Base-by-base conservation (phyloP, 2,888 invertebrate species). In the Drosophila bunnanda region DNA sequence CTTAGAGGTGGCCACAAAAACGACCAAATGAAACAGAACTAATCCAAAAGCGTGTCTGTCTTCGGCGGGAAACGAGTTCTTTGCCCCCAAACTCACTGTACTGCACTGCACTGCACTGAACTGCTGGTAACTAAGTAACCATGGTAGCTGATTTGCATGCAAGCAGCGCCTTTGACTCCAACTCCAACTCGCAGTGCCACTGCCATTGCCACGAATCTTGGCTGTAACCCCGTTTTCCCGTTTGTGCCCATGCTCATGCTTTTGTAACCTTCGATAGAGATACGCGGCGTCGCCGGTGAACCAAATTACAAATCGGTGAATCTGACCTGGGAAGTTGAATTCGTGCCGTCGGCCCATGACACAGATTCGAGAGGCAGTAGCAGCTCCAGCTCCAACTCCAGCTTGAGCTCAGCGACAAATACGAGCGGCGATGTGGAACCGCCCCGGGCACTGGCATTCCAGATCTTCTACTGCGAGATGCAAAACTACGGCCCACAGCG, bases 401-500 rank as follows among this genome's bases (percentile, higher is more conserved):
- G 25, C 22, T 30, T 22, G 13, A 50, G 39, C 50, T 59, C 57
- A 67, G 62, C 59, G 88, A 82, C 90, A 61, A 92, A 91, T 81
- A 87, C 84, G 65, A 89, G 87, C 73, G 76, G 67, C 69, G 85
- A 82, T 71, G 79, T 87, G 69, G 92, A 93, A 52, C 88, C 85
- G 76, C 91, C 94, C 44, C 92, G 94, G 77, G 94, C 94, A 17
- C 96, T 95, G 78, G 94, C 94, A 30, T 96, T 95, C 92, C 95
- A 95, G 91, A 94, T 96, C 46, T 94, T 95, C 88, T 96, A 96
- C 91, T 96, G 96, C 91, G 96, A 96, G 90, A 92, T 96, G 75
- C 96, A 96, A 91, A 94, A 95, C 17, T 96, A 96, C 95, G 96
- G 96, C 17, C 94, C 95, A 54, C 96, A 96, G 87, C 93, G 96